These are phyloP conservation scores for Rhagophthalmus giganteus DNA, from an alignment of 2,888 invertebrate genomes.

Conservation along the genomic window DNA sequence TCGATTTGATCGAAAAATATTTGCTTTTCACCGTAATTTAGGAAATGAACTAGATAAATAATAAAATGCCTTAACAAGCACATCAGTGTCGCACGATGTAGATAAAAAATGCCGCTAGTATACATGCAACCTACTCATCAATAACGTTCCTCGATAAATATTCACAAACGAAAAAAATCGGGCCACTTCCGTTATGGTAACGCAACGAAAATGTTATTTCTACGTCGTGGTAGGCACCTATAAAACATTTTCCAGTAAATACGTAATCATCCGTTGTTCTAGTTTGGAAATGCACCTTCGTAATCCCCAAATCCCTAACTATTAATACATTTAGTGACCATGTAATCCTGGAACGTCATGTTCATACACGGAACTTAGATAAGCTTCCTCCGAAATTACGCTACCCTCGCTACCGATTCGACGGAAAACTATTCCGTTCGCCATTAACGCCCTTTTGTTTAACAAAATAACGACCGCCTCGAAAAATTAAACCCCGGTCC, in stretches of 20 bases:
- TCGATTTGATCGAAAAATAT: background rate
- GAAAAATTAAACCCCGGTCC: too few species aligned
- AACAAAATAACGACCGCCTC: too few species aligned
- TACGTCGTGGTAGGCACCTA: too few species aligned
- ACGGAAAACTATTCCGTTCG: too few species aligned
- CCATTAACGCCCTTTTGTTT: too few species aligned
- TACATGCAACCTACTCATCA: conserved; percentile 20
- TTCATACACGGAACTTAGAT: background rate
- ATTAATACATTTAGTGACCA: conserved; percentile 6
- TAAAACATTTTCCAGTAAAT: too few species aligned
- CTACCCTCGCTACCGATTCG: too few species aligned
- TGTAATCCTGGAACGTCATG: background rate
- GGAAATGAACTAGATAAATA: conserved; percentile 19
- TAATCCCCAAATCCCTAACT: conserved; percentile 9
- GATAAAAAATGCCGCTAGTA: conserved; percentile 9
- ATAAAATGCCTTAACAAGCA: conserved; percentile 16
- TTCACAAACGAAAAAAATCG: conserved; percentile 14
- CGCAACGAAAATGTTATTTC: background rate
- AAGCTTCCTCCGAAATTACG: background rate
- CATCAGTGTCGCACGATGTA: conserved; percentile 12
- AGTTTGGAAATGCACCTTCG: too few species aligned
- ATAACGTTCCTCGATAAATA: conserved; percentile 21
- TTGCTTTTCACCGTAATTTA: conserved; percentile 7
- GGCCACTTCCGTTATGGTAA: background rate
- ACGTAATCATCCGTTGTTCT: too few species aligned